Conservation (phyloP, 2,113 vertebrate genomes). For the Brachionichthys hirsutus region DNA sequence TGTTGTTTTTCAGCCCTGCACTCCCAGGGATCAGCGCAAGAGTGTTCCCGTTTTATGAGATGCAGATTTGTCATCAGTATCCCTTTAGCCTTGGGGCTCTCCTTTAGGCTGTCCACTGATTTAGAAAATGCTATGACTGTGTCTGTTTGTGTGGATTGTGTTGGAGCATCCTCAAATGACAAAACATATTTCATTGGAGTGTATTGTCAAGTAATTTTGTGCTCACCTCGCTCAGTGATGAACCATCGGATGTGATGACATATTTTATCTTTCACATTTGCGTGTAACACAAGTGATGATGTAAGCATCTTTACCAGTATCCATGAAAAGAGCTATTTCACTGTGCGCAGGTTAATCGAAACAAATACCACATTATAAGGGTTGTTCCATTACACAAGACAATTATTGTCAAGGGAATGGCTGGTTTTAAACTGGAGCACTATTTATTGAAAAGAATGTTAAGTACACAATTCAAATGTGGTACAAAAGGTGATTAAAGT, state of each 20-base stretch:
- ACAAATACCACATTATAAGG: not conserved
- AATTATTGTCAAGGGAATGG: slow-evolving; percentile 18
- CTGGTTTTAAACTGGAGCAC: slow-evolving; percentile 26
- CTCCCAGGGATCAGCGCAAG: slow-evolving; percentile 27
- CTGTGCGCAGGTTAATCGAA: not conserved
- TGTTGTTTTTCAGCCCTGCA: slow-evolving; percentile 32
- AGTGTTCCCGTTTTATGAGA: slow-evolving; percentile 55
- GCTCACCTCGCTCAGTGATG: too few relatives aligned
- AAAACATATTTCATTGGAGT: slow-evolving; percentile 6
- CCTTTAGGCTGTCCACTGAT: slow-evolving; percentile 49
- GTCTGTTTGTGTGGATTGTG: slow-evolving; percentile 13
- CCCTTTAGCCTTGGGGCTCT: slow-evolving; percentile 41
- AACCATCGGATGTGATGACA: not conserved
- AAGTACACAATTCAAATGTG: slow-evolving; percentile 20
- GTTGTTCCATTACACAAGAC: slow-evolving; percentile 33
- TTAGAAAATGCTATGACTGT: slow-evolving; percentile 19
- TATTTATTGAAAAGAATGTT: slow-evolving; percentile 7
- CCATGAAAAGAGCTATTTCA: slow-evolving; percentile 8
- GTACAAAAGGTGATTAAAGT: slow-evolving; percentile 38
- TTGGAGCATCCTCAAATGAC: not conserved
- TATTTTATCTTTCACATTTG: slow-evolving; percentile 1
- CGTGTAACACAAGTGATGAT: slow-evolving; percentile 1
- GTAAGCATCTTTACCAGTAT: not conserved
- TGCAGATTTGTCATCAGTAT: slow-evolving; percentile 58
- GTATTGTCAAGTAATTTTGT: too few relatives aligned